Evolutionary conservation across 2,113 vertebrate genomes (phyloP), one percentile per base, ranked within the genome.

Genomic region (Oryzias woworae): DNA sequence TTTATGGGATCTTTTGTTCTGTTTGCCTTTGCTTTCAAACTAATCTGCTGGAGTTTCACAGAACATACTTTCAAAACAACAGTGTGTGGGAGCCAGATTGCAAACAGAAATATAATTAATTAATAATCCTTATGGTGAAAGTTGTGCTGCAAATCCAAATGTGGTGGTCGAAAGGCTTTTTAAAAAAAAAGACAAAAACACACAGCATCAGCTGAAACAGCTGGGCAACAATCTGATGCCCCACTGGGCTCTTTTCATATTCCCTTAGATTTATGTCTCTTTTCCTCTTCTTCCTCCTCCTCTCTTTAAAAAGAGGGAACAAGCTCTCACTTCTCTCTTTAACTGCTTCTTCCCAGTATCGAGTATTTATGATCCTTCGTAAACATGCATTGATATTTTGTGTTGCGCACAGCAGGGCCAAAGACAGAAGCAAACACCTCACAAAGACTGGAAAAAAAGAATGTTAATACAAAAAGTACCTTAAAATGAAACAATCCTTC

Each of bases 351-450:
- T 31, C 60, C 54, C 66, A 64, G 62, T 46, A 75, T 83, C 43
- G 5, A 69, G 70, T 50, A 66, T 90, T 90, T 90, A 85, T 7
- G 43, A 75, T 69, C 70, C 54, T 66, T 77, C 63, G 56, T 90
- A 92, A 90, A 92, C 72, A 54, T 79, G 86, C 81, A 89, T 92
- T 91, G 84, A 91, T 90, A 90, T 92, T 90, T 88, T 89, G 89
- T 80, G 78, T 64, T 26, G 71, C 62, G 31, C 87, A 89, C 73
- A 58, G 56, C 64, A 13, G 55, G 59, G 58, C 62, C 45, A 36
- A 62, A 66, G 36, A 77, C 65, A 81, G 61, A 75, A 67, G 78
- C 58, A 74, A 18, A 71, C 2, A 48, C 43, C 46, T 82, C 53
- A 60, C 26, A 1, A 12, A 69, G 65, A 80, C 69, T 80, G 67